Evolutionary conservation across 2,888 invertebrate species (phyloP), one percentile per base, ranked within the genome.

Genomic region (Anoplius nigerrimus): DNA sequence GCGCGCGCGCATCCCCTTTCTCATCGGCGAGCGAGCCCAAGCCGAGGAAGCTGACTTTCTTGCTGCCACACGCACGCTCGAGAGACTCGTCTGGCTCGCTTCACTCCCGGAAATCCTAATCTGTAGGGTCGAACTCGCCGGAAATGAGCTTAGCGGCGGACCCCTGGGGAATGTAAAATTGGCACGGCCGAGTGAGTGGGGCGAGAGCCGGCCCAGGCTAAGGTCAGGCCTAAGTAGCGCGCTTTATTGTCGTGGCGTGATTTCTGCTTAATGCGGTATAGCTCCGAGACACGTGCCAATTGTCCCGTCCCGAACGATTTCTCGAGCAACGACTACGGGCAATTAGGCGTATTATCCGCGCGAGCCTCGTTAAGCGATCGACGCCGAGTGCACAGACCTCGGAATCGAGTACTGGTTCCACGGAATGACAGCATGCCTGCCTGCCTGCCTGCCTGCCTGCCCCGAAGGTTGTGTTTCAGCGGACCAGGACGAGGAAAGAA

Each of bases 71-170:
- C 24, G 11, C 34, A 13, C 34, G 34, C 11, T 34, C 11, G 8
- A 2, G 34, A 34, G 1, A 1, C 34, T 34, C 34, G 11, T 34
- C 34, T 64, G 52, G 42, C 34, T 45, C 55, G 21, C 48, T 69
- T 63, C 52, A 51, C 69, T 72, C 73, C 74, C 69, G 77, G 72
- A 81, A 80, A 80, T 72, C 73, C 66, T 77, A 74, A 76, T 76
- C 71, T 52, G 55, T 53, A 66, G 51, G 66, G 54, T 21, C 54
- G 45, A 53, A 45, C 48, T 66, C 63, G 69, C 76, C 68, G 54
- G 69, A 67, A 69, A 67, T 64, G 62, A 55, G 8, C 66, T 43
- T 54, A 34, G 27, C 6, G 27, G 6, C 6, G 6, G 27, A 6
- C 27, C 27, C 27, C 4, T 27, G 27, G 4, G 27, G 27, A 6